Evolutionary conservation across 92 coral and sea anemone genomes (phyloP), one percentile per base, ranked within the genome.

Genomic region (Palythoa heliodiscus): DNA sequence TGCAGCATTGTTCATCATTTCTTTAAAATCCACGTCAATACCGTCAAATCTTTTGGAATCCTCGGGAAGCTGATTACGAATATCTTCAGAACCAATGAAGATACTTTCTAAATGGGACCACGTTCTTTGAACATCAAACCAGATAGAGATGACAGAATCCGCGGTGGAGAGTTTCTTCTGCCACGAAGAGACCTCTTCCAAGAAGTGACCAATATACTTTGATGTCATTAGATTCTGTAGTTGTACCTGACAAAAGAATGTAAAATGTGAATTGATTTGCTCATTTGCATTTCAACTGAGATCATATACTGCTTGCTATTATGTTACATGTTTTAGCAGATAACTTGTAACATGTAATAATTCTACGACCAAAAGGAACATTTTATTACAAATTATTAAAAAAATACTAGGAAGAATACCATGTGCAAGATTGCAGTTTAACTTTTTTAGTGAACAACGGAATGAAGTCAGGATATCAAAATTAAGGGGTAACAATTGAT

Each of bases 101-200:
- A 96, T 96, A 57, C 99, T 96, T 85, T 96, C 99, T 86, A 96
- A 87, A 66, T 96, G 99, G 70, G 99, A 96, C 99, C 99, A 94
- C 2, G 99, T 96, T 53, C 99, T 88, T 77, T 96, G 98, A 37
- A 96, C 99, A 67, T 96, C 99, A 83, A 96, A 96, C 99, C 99
- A 96, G 85, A 96, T 96, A 57, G 98, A 92, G 38, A 96, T 96
- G 40, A 96, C 99, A 7, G 98, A 96, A 78, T 96, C 99, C 54
- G 93, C 92, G 1, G 94, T 92, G 4, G 99, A 96, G 20, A 96
- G 94, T 86, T 96, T 96, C 91, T 96, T 96, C 84, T 96, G 99
- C 99, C 99, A 96, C 52, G 95, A 77, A 1, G 99, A 92, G 24
- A 96, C 99, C 77, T 96, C 99, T 87, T 96, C 99, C 89, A 96